A percentile compares a stretch with the other conserved stretches of the same genome.
Evolutionary conservation across 2,888 invertebrate genomes (phyloP).

Genomic region (Mactromeris polynyma): DNA sequence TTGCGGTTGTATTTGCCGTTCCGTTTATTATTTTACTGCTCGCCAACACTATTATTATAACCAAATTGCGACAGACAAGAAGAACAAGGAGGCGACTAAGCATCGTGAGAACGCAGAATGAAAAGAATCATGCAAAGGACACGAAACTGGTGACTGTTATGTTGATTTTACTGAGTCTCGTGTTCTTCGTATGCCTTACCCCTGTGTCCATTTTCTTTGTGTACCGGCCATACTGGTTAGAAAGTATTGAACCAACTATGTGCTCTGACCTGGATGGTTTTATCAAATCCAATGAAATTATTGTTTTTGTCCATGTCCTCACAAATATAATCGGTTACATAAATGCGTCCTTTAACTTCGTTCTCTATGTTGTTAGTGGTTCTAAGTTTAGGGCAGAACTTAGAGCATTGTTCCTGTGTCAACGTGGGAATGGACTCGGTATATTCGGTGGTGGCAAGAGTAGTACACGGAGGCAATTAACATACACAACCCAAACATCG

Average conservation of each 20-base stretch:
- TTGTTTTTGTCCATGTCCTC: constrained; percentile 62
- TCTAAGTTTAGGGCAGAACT: constrained; percentile 77
- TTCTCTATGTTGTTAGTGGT: constrained; percentile 78
- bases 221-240: constrained; percentile 21
- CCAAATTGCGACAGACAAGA: constrained; percentile 23
- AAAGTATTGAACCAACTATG: constrained; percentile 5
- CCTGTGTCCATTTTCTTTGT: constrained; percentile 51
- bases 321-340: constrained; percentile 74
- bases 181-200: constrained; percentile 54
- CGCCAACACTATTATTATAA: constrained; percentile 51
- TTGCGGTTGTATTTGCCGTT: constrained; percentile 54
- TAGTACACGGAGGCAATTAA: background rate
- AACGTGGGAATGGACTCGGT: constrained; percentile 12
- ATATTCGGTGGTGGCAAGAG: constrained; percentile 41
- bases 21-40: constrained; percentile 50
- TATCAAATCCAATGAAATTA: constrained; percentile 5
- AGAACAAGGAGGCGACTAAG: constrained; percentile 26
- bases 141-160: constrained; percentile 36
- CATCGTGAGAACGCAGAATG: background rate
- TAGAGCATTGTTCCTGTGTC: constrained; percentile 60
- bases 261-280: constrained; percentile 35
- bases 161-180: constrained; percentile 50
- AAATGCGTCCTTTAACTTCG: constrained; percentile 76
- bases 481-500: background rate
- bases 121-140: background rate